phyloP scores from a whole-genome alignment of 2,888 invertebrate species.

The Sinopyrophorus schimmeli region DNA sequence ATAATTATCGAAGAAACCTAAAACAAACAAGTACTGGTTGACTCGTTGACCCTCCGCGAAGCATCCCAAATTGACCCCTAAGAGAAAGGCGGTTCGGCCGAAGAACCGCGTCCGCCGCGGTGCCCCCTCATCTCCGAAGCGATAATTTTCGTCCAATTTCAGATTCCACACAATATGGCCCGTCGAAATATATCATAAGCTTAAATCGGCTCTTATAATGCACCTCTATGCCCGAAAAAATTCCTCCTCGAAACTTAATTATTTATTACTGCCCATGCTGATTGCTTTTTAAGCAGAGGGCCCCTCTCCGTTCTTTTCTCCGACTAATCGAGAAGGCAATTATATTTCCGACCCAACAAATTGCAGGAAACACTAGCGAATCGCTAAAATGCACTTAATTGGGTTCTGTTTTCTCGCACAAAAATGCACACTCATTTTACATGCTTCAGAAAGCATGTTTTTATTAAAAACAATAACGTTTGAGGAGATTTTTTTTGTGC shows the following conservation, averaged over 20 bases:
- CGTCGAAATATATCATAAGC: constrained; percentile 26
- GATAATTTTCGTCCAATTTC: constrained; percentile 48
- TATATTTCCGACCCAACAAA: too few relatives aligned
- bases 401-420: too few relatives aligned
- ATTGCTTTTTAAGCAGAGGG: too few relatives aligned
- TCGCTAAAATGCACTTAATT: too few relatives aligned
- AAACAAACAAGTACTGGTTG: constrained; percentile 55
- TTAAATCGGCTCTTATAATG: constrained; percentile 16
- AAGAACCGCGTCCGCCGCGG: constrained; percentile 32
- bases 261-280: constrained; percentile 2
- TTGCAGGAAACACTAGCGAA: too few relatives aligned
- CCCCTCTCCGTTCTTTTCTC: too few relatives aligned
- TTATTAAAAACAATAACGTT: too few relatives aligned
- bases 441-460: too few relatives aligned
- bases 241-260: not conserved
- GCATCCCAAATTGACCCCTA: constrained; percentile 43
- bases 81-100: constrained; percentile 26
- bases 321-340: too few relatives aligned
- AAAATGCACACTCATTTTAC: too few relatives aligned
- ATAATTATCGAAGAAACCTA: constrained; percentile 55
- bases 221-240: constrained; percentile 6
- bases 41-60: constrained; percentile 49
- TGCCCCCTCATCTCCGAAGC: constrained; percentile 33
- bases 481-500: too few relatives aligned
- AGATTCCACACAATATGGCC: constrained; percentile 23